phyloP scores from a whole-genome alignment of 2,888 invertebrate species.

The Noctua janthina region DNA sequence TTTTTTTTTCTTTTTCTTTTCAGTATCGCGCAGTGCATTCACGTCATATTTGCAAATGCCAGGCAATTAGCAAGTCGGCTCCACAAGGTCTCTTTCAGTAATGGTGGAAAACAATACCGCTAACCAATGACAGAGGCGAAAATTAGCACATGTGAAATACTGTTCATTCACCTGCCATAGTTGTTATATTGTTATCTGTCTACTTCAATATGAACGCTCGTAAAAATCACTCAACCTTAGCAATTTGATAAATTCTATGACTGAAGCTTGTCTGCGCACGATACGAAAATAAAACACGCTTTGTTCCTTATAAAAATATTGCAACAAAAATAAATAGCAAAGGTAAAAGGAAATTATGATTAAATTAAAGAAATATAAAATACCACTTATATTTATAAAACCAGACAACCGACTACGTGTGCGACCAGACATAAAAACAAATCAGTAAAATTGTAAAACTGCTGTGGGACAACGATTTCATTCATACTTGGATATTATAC shows the following conservation, averaged over 20 bases:
- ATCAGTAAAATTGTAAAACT: constrained; percentile 44
- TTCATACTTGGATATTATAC: constrained; percentile 53
- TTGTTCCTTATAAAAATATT: constrained; percentile 14
- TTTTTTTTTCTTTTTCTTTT: constrained; percentile 6
- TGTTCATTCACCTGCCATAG: constrained; percentile 83
- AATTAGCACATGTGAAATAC: constrained; percentile 84
- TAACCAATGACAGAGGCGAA: constrained; percentile 82
- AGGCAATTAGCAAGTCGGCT: constrained; percentile 62
- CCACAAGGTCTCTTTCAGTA: constrained; percentile 74
- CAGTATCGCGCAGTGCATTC: constrained; percentile 37
- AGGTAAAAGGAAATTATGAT: constrained; percentile 24
- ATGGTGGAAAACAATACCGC: constrained; percentile 77
- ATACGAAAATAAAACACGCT: constrained; percentile 36
- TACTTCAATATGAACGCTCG: constrained; percentile 44
- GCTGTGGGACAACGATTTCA: constrained; percentile 52
- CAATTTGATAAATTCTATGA: constrained; percentile 47
- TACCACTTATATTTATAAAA: constrained; percentile 39
- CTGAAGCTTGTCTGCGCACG: constrained; percentile 17
- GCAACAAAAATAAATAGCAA: constrained; percentile 35
- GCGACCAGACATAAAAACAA: constrained; percentile 43
- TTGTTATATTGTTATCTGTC: constrained; percentile 54
- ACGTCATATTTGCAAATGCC: constrained; percentile 58
- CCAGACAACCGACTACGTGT: constrained; percentile 30
- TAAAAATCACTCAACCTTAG: constrained; percentile 56
- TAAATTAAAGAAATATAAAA: constrained; percentile 18